Evolutionary conservation across 2,797 vertebrate genomes (phyloP).

Genomic region (Sparus aurata): DNA sequence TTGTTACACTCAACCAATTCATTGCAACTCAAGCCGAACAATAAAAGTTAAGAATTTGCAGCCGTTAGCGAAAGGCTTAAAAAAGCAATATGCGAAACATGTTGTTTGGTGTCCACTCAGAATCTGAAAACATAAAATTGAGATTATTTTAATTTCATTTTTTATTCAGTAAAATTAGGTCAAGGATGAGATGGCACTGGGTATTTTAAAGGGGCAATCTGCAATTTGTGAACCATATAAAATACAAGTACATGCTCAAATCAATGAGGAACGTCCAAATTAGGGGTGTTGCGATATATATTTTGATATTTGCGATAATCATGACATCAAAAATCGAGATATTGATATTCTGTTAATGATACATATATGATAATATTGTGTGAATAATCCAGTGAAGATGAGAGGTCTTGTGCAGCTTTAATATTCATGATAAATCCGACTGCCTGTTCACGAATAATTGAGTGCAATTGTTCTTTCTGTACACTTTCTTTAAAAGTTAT

Average conservation of each 20-base stretch:
- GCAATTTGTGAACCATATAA: neutral
- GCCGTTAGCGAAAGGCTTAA: neutral
- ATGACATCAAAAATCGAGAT: too few species aligned
- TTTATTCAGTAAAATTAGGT: constrained; percentile 28
- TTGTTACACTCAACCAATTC: constrained; percentile 49
- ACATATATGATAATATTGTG: too few species aligned
- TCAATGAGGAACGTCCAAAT: neutral
- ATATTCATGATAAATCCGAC: too few species aligned
- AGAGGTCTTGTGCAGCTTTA: too few species aligned
- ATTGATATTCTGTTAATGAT: too few species aligned
- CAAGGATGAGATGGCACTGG: neutral
- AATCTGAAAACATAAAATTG: constrained; percentile 46
- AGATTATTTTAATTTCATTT: constrained; percentile 39
- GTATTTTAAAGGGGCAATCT: constrained; percentile 9
- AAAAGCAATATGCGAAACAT: neutral
- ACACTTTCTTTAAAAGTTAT: too few species aligned
- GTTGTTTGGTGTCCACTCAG: constrained; percentile 4
- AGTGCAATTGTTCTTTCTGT: too few species aligned
- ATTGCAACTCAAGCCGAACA: constrained; percentile 32
- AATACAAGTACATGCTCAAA: neutral
- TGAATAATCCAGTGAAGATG: too few species aligned
- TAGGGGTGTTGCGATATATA: too few species aligned
- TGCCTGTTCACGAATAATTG: too few species aligned
- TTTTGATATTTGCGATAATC: too few species aligned
- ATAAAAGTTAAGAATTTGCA: constrained; percentile 20